phyloP scores from a whole-genome alignment of 2,797 vertebrate species.

The Moxostoma hubbsi region DNA sequence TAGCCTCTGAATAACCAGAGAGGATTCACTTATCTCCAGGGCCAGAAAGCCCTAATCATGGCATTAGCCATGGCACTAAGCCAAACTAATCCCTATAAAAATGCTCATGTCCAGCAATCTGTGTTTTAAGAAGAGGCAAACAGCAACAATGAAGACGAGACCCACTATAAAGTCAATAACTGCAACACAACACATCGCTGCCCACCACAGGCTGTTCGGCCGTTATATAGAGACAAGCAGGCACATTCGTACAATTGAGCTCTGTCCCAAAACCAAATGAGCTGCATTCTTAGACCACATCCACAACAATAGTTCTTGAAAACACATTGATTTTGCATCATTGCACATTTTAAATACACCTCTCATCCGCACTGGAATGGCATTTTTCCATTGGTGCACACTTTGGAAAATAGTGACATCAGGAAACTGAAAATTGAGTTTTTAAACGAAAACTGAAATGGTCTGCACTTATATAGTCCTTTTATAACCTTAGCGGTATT shows the following conservation, averaged over 20 bases:
- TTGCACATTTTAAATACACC: too few species aligned
- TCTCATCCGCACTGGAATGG: too few species aligned
- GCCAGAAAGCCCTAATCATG: conserved; percentile 81
- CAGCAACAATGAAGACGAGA: conserved; percentile 64
- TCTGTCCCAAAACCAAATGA: neutral
- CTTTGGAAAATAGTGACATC: too few species aligned
- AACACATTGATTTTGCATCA: too few species aligned
- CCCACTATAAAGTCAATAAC: conserved; percentile 6
- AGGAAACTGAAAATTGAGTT: too few species aligned
- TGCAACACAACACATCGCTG: conserved; percentile 15
- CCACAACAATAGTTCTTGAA: too few species aligned
- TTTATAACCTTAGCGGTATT: too few species aligned
- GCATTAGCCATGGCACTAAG: conserved; percentile 77
- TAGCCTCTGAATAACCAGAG: conserved; percentile 63
- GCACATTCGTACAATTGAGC: conserved; percentile 10
- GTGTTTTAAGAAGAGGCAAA: conserved; percentile 67
- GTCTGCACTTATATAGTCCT: too few species aligned
- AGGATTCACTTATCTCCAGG: conserved; percentile 78
- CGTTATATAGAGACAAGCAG: neutral
- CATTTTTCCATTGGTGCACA: too few species aligned
- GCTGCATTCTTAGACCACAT: neutral
- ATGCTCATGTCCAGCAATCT: conserved; percentile 76
- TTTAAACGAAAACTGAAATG: too few species aligned
- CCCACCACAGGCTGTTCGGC: conserved; percentile 2
- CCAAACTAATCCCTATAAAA: conserved; percentile 79